Evolutionary conservation across 2,797 vertebrate species (phyloP).

Genomic region (Arctocebus calabarensis): DNA sequence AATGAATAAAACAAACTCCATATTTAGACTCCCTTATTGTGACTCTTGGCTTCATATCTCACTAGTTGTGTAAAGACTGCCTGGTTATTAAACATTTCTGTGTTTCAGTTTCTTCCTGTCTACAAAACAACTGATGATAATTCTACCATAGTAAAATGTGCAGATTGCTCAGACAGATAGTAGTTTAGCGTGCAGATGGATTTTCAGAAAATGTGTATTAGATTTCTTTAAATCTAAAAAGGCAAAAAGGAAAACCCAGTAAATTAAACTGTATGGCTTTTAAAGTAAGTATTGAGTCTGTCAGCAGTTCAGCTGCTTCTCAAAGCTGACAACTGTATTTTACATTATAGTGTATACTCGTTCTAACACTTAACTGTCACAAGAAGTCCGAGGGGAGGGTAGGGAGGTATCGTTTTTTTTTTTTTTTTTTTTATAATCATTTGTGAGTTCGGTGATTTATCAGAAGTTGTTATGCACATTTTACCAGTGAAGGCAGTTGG

Average conservation of each 20-base stretch:
- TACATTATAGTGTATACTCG: background rate
- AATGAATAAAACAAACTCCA: background rate
- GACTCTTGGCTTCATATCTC: background rate
- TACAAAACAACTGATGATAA: background rate
- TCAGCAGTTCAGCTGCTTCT: background rate
- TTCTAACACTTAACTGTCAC: conserved; percentile 15
- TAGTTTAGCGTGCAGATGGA: background rate
- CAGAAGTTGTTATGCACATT: background rate
- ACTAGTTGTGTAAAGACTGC: background rate
- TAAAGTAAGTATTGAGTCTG: conserved; percentile 30
- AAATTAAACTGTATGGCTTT: conserved; percentile 39
- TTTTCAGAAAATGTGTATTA: conserved; percentile 53
- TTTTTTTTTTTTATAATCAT: background rate
- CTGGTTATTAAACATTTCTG: background rate
- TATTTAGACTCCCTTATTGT: background rate
- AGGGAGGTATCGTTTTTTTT: background rate
- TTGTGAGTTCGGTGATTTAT: background rate
- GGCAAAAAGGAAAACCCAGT: background rate
- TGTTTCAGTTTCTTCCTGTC: background rate
- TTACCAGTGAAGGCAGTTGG: background rate
- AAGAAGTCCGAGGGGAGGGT: background rate
- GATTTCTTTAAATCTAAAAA: conserved; percentile 29
- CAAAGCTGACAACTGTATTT: background rate
- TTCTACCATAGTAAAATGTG: background rate
- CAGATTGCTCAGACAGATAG: background rate